Conservation (phyloP, 1,140 invertebrate genomes). For the Holotrichia oblita region DNA sequence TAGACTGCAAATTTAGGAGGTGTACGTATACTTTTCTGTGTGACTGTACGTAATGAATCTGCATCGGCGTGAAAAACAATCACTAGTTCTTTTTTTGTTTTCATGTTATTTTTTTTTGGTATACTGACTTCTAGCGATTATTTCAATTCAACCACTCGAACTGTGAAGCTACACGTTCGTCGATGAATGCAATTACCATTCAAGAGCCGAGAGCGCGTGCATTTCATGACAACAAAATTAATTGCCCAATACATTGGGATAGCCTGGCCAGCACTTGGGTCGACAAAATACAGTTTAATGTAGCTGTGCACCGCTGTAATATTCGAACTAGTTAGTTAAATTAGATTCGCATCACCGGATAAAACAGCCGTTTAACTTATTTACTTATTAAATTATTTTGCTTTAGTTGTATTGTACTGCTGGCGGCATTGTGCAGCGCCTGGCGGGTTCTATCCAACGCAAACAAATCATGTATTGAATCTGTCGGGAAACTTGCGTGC, state of each 20-base stretch:
- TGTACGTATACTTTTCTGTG: too few species aligned
- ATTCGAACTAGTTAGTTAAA: neutral
- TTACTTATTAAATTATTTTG: conserved; percentile 21
- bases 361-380: conserved; percentile 12
- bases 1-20: too few species aligned
- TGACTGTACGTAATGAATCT: neutral
- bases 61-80: neutral
- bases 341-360: neutral
- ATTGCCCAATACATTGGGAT: neutral
- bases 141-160: neutral
- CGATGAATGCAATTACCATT: conserved; percentile 20
- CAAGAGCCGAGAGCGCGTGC: neutral
- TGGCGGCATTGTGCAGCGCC: too few species aligned
- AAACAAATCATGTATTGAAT: conserved; percentile 1
- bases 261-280: neutral
- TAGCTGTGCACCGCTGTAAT: neutral
- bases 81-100: neutral
- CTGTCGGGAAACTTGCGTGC: neutral
- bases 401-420: neutral
- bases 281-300: too few species aligned
- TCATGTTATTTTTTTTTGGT: neutral
- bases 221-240: conserved; percentile 14
- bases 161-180: neutral
- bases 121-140: neutral
- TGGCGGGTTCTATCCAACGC: neutral